These are phyloP conservation scores for Drosophila santomea DNA, from an alignment of 1,140 invertebrate genomes.

Conservation along the genomic window DNA sequence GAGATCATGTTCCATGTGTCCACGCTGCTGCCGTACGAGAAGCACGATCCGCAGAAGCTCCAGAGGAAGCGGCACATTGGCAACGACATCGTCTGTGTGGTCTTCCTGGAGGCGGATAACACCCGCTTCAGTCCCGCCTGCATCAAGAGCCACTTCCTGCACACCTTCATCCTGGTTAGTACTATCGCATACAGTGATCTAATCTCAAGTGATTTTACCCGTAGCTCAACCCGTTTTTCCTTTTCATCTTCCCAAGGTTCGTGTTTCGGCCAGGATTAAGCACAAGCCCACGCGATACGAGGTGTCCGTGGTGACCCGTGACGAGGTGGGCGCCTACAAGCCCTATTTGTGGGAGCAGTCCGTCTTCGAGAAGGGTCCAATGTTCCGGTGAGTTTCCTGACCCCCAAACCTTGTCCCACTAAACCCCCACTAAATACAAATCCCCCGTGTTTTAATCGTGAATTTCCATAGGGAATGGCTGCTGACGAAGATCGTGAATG, in stretches of 20 bases:
- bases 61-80: constrained; percentile 97
- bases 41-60: constrained; percentile 96
- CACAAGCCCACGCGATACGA: constrained; percentile 94
- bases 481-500: constrained; percentile 98
- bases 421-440: no score
- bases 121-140: constrained; percentile 96
- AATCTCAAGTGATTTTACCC: no score
- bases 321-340: constrained; percentile 98
- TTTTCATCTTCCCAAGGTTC: constrained; percentile 85
- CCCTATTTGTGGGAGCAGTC: constrained; percentile 97
- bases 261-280: constrained; percentile 93
- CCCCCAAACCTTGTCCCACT: no score
- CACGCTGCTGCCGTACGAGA: constrained; percentile 95
- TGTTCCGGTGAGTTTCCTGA: constrained; percentile 87
- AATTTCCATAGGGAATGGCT: constrained; percentile 92
- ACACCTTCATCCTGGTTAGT: constrained; percentile 93
- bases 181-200: no score
- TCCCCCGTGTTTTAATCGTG: no score
- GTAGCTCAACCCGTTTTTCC: no score
- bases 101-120: constrained; percentile 96
- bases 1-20: constrained; percentile 99
- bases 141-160: constrained; percentile 96
- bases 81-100: constrained; percentile 98
- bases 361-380: constrained; percentile 95
- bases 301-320: constrained; percentile 96